Evolutionary conservation across 1,140 invertebrate genomes (phyloP).

Genomic region (Lasioglossum albipes): DNA sequence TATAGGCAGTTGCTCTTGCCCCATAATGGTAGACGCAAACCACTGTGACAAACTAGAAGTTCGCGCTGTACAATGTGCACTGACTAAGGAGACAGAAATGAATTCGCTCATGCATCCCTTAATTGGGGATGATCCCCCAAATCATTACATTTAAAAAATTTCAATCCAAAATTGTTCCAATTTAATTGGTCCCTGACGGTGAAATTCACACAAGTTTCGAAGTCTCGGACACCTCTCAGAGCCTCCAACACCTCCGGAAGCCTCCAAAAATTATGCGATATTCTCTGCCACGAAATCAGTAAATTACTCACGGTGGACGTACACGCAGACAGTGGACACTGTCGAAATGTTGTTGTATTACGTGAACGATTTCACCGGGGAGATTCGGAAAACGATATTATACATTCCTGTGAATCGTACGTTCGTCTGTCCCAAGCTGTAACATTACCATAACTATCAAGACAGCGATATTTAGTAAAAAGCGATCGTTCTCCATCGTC

Average conservation of each 20-base stretch:
- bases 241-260: no score
- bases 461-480: background rate
- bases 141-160: no score
- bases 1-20: background rate
- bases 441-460: background rate
- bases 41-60: no score
- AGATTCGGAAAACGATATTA: background rate
- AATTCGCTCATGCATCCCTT: no score
- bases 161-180: no score
- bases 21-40: background rate
- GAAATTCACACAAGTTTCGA: no score
- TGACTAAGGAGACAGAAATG: no score
- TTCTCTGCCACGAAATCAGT: background rate
- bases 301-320: background rate
- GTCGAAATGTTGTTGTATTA: slow-evolving; percentile 14
- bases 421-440: background rate
- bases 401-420: background rate
- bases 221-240: background rate
- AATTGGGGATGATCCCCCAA: no score
- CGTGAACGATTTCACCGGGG: slow-evolving; percentile 41
- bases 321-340: background rate
- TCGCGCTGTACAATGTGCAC: no score
- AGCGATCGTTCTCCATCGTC: background rate
- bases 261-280: background rate
- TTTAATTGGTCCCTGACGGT: no score